Evolutionary conservation across 2,113 vertebrate species (phyloP).

Genomic region (Rhynchomys soricoides): DNA sequence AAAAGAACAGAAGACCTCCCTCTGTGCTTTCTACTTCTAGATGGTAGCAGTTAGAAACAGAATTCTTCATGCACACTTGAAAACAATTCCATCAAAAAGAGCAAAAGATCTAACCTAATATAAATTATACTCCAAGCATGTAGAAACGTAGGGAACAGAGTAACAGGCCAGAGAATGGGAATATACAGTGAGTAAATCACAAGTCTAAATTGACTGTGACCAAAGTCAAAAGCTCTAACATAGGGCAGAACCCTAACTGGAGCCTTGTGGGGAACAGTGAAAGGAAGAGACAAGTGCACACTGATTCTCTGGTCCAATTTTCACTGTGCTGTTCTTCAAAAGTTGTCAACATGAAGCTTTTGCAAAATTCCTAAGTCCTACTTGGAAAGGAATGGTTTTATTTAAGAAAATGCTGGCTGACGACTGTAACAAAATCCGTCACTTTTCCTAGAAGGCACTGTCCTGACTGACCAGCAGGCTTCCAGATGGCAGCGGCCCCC

Average conservation of each 20-base stretch:
- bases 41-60: background rate
- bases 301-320: background rate
- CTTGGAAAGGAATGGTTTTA: background rate
- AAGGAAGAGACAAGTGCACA: background rate
- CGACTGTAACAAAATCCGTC: background rate
- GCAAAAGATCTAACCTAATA: background rate
- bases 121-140: background rate
- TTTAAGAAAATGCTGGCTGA: background rate
- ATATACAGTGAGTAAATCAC: background rate
- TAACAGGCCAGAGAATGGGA: background rate
- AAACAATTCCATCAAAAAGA: constrained; percentile 29
- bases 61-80: background rate
- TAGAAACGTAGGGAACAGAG: background rate
- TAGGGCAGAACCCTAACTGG: no score
- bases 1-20: background rate
- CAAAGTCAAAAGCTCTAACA: background rate
- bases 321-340: background rate
- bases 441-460: background rate
- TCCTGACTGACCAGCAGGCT: background rate
- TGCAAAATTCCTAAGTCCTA: constrained; percentile 12
- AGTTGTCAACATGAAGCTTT: background rate
- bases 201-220: background rate
- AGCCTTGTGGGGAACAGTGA: background rate
- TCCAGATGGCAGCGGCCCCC: background rate
- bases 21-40: background rate